Base-by-base conservation (phyloP, 2,797 vertebrate species). In the Anabas testudineus region DNA sequence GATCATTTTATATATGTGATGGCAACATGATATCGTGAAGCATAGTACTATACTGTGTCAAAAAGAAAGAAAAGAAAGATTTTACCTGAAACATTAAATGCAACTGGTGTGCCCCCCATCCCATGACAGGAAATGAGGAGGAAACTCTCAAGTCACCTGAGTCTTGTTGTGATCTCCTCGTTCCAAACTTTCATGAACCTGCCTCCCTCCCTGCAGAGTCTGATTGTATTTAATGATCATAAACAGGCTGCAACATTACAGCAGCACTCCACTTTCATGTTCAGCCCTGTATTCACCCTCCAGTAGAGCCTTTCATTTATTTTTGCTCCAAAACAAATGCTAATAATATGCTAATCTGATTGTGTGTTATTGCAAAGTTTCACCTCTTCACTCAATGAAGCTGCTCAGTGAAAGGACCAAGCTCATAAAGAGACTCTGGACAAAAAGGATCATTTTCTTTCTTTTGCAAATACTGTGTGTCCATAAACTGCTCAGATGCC, bases 291-390 rank as follows among this genome's bases (percentile, higher is more conserved):
- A 22, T 43, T 47, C 59, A 34, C 32, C 36, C 45, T 73, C 39
- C 67, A 73, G 55, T 61, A n/a, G 18, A 57, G 42, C 13, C 66
- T 67, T 74, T 73, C 46, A 58, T 67, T 62, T 34, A 12, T 47
- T 18, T 10, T 6, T 22, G 6, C 13, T 52, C 24, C 34, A 64
- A 65, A 47, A 71, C 77, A 78, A 76, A 90, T 82, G 82, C 80
- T 84, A 89, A 89, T 81, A 19, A 64, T 15, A 91, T 90, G 87
- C 59, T 83, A 87, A 87, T 91, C 24, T 73, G 59, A 70, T 36
- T 42, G 70, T 77, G 67, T 73, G 68, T 53, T 75, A 62, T 71
- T 78, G 70, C 52, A 22, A 51, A 62, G 57, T 74, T 64, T 65
- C 45, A 53, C 28, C 59, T 64, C 55, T n/a, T 47, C 21, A n/a